These are phyloP conservation scores for Echeneis naucrates DNA, from an alignment of 2,797 vertebrate species.

Conservation along the genomic window DNA sequence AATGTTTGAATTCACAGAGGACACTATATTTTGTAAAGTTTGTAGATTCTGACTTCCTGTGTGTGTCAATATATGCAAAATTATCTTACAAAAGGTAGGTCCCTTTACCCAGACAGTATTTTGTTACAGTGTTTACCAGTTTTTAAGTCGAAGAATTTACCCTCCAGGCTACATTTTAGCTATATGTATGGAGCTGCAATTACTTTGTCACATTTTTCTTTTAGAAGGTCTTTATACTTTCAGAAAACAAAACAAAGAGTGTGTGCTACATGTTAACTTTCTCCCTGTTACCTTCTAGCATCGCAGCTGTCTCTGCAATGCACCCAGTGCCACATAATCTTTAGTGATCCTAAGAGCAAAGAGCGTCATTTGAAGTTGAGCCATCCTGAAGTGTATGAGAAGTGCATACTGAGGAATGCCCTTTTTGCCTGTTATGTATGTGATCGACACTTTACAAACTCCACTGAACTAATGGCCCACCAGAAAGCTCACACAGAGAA, in stretches of 20 bases:
- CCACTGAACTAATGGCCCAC: conserved; percentile 85
- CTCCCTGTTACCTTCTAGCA: conserved; percentile 67
- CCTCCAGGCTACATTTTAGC: background rate
- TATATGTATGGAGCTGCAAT: background rate
- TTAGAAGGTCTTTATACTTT: background rate
- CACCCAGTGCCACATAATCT: conserved; percentile 89
- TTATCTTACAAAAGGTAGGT: no score
- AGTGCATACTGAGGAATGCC: conserved; percentile 84
- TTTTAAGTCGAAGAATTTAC: background rate
- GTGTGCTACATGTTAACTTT: background rate
- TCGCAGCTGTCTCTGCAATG: conserved; percentile 86
- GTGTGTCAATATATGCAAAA: background rate
- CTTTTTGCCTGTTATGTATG: conserved; percentile 89
- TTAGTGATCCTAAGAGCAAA: conserved; percentile 87
- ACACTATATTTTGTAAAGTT: no score
- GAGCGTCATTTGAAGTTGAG: conserved; percentile 86
- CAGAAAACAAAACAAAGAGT: no score
- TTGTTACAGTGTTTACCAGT: conserved; percentile 1
- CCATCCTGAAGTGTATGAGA: conserved; percentile 87
- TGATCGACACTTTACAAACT: conserved; percentile 87
- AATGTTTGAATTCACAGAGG: background rate
- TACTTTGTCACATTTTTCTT: background rate
- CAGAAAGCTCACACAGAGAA: conserved; percentile 85
- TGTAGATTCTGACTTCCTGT: background rate
- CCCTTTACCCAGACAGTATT: no score